Percentiles rank a stretch among this genome's conserved stretches.
Conservation (phyloP, 2,797 vertebrate species). For the Acanthornis magna region DNA sequence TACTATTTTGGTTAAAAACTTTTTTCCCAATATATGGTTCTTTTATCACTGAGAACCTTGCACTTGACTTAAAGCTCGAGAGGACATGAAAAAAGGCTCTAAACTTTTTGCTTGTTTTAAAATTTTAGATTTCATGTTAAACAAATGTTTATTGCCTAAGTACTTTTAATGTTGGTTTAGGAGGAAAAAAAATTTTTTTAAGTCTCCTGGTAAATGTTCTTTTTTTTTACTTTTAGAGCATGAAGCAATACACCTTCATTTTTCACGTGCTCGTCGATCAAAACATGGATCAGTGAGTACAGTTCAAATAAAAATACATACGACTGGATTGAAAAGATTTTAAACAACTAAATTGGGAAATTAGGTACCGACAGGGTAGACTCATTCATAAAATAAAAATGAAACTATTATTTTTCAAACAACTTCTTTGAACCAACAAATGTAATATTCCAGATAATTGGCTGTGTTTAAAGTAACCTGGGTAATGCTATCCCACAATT, state of each 20-base stretch:
- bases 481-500: background rate
- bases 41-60: background rate
- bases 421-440: background rate
- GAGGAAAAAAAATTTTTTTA: background rate
- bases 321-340: background rate
- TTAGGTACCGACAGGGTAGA: background rate
- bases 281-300: constrained; percentile 28
- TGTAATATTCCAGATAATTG: background rate
- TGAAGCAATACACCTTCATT: constrained; percentile 73
- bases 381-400: background rate
- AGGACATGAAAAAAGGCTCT: background rate
- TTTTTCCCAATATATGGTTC: background rate
- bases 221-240: constrained; percentile 67
- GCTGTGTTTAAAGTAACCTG: background rate
- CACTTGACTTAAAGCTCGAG: background rate
- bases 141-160: background rate
- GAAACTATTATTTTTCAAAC: background rate
- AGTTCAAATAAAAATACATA: background rate
- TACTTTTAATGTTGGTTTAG: background rate
- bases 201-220: background rate
- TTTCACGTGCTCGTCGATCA: constrained; percentile 55
- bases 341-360: background rate
- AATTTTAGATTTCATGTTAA: background rate
- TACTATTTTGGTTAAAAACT: background rate
- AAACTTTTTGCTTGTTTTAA: background rate